Percentiles rank a stretch among this genome's conserved stretches.
These are phyloP conservation scores for Torymus aiolomorphi DNA, from an alignment of 2,888 invertebrate genomes.

Conservation along the genomic window DNA sequence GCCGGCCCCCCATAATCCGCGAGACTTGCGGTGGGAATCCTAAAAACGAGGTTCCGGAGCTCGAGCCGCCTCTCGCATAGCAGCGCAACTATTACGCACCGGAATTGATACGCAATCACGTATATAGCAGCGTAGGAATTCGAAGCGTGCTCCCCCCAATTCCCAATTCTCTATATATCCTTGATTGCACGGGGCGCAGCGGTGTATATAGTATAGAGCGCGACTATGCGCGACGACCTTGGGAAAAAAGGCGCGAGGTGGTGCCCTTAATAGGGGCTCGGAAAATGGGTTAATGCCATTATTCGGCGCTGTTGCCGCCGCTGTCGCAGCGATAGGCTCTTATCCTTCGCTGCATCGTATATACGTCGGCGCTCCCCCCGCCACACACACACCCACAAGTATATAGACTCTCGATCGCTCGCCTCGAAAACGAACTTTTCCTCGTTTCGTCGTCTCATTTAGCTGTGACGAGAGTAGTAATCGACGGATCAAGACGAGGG, in stretches of 20 bases:
- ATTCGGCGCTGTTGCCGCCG: constrained; percentile 25
- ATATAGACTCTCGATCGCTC: too few relatives aligned
- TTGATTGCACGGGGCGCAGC: too few relatives aligned
- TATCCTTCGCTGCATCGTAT: constrained; percentile 24
- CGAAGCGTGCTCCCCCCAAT: neutral
- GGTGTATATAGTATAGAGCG: neutral
- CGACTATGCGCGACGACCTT: neutral
- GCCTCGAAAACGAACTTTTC: too few relatives aligned
- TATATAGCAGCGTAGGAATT: neutral
- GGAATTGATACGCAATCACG: neutral
- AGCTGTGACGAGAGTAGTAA: too few relatives aligned
- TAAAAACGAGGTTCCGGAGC: too few relatives aligned
- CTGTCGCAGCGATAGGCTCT: constrained; percentile 29
- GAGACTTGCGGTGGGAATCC: too few relatives aligned
- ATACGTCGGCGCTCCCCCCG: neutral
- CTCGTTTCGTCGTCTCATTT: too few relatives aligned
- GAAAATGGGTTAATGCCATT: constrained; percentile 45
- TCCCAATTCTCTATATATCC: constrained; percentile 2
- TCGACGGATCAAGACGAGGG: too few relatives aligned
- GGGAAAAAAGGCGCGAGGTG: neutral
- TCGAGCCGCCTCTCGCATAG: too few relatives aligned
- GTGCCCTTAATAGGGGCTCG: constrained; percentile 36
- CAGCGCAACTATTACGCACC: neutral
- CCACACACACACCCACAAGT: neutral
- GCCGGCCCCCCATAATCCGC: too few relatives aligned